Evolutionary conservation across 1,140 invertebrate species (phyloP), one percentile per base, ranked within the genome.

Genomic region (Drosophila sproati): DNA sequence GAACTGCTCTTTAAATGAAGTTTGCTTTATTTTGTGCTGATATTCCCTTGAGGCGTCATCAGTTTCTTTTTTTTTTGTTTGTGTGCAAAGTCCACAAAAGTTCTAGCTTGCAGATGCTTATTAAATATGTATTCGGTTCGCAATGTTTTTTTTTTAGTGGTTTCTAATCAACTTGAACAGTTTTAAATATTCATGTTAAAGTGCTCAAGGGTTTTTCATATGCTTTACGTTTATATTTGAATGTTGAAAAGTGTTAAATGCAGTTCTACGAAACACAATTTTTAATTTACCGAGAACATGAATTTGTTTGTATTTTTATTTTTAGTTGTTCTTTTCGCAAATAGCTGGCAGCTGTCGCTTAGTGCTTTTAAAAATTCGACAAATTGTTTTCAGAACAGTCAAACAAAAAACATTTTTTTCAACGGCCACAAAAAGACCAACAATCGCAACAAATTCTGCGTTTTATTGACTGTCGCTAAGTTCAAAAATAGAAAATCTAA

Each of bases 391-490:
- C 57, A 60, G 41, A 35, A 29, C 28, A 51, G 45, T n/a, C 32
- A 48, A 45, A 41, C 12, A 48, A 73, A 43, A 48, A 54, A 54
- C 28, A 20, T 37, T 3, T 56, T 5, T 55, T 70, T 32, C 67
- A 47, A 39, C 6, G 20, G 20, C 20, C 20, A 20, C 20, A 20
- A 20, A 20, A 20, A 20, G 20, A 20, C 20, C 20, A 20, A 20
- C 20, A 20, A 20, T 20, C 20, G 10, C 57, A 61, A 59, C 8
- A 45, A 39, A 48, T 41, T 50, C 43, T 2, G 20, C 82, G 63
- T 88, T 87, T 88, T 80, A 89, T 89, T 85, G 85, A 83, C 77
- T 79, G 62, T 78, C 39, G 50, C 45, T 63, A 39, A 77, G 61
- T 50, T 43, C 66, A 71, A 64, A 63, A 61, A 77, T 77, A 69